Evolutionary conservation across 2,888 invertebrate species (phyloP).

Genomic region (Leucania comma): DNA sequence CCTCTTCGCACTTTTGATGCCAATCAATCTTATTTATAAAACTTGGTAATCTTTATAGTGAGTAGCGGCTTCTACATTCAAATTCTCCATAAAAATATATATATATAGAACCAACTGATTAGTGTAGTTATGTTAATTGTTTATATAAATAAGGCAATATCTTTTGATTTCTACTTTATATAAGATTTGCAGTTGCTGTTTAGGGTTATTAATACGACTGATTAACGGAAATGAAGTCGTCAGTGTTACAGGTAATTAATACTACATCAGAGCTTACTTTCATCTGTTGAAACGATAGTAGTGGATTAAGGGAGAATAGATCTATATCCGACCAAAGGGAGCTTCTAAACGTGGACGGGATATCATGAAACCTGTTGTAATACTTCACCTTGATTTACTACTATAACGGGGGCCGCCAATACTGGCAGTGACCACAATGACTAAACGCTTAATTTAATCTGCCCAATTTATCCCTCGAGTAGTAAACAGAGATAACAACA

Average conservation of each 20-base stretch:
- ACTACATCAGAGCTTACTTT: too few relatives aligned
- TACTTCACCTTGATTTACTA: constrained; percentile 34
- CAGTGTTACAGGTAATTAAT: background rate
- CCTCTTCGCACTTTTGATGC: too few relatives aligned
- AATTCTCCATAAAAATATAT: too few relatives aligned
- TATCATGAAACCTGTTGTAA: constrained; percentile 17
- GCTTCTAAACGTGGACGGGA: background rate
- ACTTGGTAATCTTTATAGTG: too few relatives aligned
- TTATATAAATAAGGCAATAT: too few relatives aligned
- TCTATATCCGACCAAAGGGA: constrained; percentile 13
- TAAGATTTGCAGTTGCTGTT: background rate
- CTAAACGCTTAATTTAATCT: constrained; percentile 40
- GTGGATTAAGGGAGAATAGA: background rate
- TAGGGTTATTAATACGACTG: too few relatives aligned
- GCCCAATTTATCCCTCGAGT: constrained; percentile 31
- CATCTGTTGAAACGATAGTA: background rate
- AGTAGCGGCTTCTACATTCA: too few relatives aligned
- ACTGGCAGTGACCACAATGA: constrained; percentile 32
- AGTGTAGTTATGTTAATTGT: too few relatives aligned
- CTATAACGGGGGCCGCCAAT: constrained; percentile 3
- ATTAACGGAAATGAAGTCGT: background rate
- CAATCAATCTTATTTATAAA: too few relatives aligned
- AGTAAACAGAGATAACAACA: constrained; percentile 51
- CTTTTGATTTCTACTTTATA: background rate
- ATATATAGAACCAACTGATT: too few relatives aligned